A percentile compares a stretch with the other conserved stretches of the same genome.
phyloP scores from a whole-genome alignment of 2,888 invertebrate genomes.

The Ectobius pallidus region DNA sequence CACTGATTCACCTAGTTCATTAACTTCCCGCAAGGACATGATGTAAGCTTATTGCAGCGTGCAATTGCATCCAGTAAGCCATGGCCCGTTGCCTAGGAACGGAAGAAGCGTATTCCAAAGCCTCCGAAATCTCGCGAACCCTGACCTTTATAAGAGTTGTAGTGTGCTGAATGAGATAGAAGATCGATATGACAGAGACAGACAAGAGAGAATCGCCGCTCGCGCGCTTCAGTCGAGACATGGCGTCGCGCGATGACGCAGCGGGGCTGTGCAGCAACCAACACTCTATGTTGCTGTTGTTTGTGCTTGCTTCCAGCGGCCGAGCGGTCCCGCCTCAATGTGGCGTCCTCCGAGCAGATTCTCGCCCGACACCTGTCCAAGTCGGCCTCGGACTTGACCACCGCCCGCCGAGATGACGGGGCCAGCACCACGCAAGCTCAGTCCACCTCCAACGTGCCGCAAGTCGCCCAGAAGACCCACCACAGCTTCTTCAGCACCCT shows the following conservation, averaged over 20 bases:
- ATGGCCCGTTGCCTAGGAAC: no score
- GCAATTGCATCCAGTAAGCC: no score
- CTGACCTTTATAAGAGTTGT: no score
- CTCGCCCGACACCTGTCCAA: constrained; percentile 74
- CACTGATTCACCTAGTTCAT: no score
- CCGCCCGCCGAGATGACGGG: constrained; percentile 26
- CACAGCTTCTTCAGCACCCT: constrained; percentile 83
- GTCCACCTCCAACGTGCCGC: constrained; percentile 51
- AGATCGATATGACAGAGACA: no score
- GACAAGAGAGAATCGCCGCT: no score
- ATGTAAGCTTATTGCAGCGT: no score
- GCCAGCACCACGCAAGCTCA: constrained; percentile 39
- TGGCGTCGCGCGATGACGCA: not conserved
- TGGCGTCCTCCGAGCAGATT: constrained; percentile 39
- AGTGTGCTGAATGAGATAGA: no score
- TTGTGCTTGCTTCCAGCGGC: constrained; percentile 39
- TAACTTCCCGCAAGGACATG: no score
- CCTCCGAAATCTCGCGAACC: no score
- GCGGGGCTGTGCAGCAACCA: not conserved
- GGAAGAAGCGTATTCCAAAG: no score
- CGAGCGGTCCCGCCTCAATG: constrained; percentile 48
- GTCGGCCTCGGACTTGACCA: constrained; percentile 79
- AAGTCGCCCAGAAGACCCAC: constrained; percentile 77
- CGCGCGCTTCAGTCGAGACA: no score
- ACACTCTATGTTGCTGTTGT: constrained; percentile 18